Base-by-base conservation (phyloP, 2,888 invertebrate genomes). In the Drosophila flavopinicola region DNA sequence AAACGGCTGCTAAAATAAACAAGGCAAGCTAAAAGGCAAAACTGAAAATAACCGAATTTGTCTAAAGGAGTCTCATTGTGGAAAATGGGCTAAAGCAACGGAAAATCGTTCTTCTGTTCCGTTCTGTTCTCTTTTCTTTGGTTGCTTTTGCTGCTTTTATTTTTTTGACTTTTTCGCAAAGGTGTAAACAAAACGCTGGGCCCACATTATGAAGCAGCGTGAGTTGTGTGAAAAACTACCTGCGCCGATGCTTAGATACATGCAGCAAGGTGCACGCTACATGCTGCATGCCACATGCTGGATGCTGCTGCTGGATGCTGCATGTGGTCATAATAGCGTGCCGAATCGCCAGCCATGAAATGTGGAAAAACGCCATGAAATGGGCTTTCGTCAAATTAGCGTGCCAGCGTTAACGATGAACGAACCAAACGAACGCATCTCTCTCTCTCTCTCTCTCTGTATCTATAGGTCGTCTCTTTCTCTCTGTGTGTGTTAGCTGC, bases 361-460 rank as follows among this genome's bases (percentile, higher is more conserved):
- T 86, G 65, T 85, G 72, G 74, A 85, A 85, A 85, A 86, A 80
- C 71, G 57, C 74, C 82, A 82, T 82, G 76, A 88, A 88, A 88
- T 88, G 78, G 87, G 87, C 88, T 88, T 88, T 89, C 88, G 85
- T 88, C 88, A 87, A 89, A 88, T 88, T 88, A 88, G 88, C 89
- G 88, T 86, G 77, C 75, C 56, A 80, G 73, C 84, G 84, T 86
- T 88, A 88, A 87, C 83, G 83, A 78, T 59, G 66, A 74, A 67
- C 54, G 48, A 20, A 20, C 20, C 20, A 20, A 20, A 20, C 20
- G 69, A 74, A 67, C 54, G 48, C 67, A 63, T 52, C 63, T 41
- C 37, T 41, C n/a, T 45, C 2, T 58, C 23, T 44, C 17, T 54
- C 10, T n/a, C 39, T 52, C 24, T 45, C 3, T 33, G 25, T 45